phyloP scores from a whole-genome alignment of 1,140 invertebrate genomes.

The Paramacrobiotus metropolitanus region DNA sequence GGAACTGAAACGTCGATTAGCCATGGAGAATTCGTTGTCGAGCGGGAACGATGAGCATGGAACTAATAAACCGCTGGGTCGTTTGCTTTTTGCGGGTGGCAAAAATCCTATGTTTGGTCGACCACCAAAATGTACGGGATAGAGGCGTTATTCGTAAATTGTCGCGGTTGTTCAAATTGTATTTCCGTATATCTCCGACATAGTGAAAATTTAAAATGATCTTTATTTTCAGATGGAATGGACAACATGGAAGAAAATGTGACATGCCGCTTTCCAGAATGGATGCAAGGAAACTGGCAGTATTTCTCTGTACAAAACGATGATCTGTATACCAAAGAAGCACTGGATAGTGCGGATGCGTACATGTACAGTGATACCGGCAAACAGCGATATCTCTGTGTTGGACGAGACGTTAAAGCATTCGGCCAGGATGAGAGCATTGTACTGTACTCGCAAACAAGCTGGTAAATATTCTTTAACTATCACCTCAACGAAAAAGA shows the following conservation, averaged over 20 bases:
- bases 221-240: background rate
- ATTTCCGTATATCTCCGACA: background rate
- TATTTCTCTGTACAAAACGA: background rate
- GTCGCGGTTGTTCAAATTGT: no score
- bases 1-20: background rate
- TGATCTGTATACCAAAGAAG: background rate
- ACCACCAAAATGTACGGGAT: background rate
- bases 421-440: background rate
- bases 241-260: background rate
- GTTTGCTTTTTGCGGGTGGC: background rate
- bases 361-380: no score
- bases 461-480: background rate
- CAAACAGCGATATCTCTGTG: background rate
- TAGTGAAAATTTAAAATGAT: background rate
- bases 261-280: background rate
- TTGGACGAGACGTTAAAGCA: background rate
- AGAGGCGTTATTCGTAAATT: no score
- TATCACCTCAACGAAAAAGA: background rate
- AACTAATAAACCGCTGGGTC: background rate
- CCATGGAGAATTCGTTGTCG: background rate
- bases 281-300: constrained; percentile 3
- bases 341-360: no score
- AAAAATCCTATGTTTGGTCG: background rate
- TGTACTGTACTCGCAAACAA: background rate
- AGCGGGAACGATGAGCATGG: background rate